Percentiles rank a stretch among this genome's conserved stretches.
phyloP scores from a whole-genome alignment of 2,888 invertebrate species.

The Euplagia quadripunctaria region DNA sequence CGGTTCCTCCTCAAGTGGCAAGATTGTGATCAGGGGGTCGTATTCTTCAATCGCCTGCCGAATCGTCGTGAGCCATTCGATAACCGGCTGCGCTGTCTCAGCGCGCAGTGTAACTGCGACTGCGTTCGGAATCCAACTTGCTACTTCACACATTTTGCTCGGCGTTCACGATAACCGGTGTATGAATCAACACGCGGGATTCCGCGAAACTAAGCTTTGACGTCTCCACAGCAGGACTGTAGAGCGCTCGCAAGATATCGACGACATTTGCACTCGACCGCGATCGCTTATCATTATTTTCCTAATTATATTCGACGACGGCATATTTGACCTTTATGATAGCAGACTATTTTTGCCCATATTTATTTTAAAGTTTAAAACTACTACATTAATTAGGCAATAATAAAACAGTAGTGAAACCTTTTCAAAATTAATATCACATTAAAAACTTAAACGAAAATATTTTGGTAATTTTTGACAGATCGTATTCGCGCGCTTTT shows the following conservation, averaged over 20 bases:
- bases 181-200: constrained; percentile 81
- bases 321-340: constrained; percentile 73
- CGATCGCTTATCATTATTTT: constrained; percentile 80
- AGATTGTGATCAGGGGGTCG: constrained; percentile 74
- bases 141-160: constrained; percentile 77
- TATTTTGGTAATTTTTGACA: constrained; percentile 29
- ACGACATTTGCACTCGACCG: constrained; percentile 83
- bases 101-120: constrained; percentile 80
- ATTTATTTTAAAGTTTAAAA: background rate
- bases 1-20: constrained; percentile 61
- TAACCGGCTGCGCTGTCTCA: constrained; percentile 72
- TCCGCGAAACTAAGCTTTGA: constrained; percentile 79
- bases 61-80: constrained; percentile 79
- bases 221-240: constrained; percentile 58
- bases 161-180: constrained; percentile 82
- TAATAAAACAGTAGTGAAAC: background rate
- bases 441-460: constrained; percentile 11
- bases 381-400: background rate
- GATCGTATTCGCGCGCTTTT: constrained; percentile 72
- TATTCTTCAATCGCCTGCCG: constrained; percentile 80
- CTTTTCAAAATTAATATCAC: background rate
- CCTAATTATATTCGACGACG: constrained; percentile 69
- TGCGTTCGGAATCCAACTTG: constrained; percentile 85
- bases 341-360: constrained; percentile 37
- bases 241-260: constrained; percentile 59